A percentile compares a stretch with the other conserved stretches of the same genome.
Evolutionary conservation across 2,888 invertebrate species (phyloP).

Genomic region (Thereva unica): DNA sequence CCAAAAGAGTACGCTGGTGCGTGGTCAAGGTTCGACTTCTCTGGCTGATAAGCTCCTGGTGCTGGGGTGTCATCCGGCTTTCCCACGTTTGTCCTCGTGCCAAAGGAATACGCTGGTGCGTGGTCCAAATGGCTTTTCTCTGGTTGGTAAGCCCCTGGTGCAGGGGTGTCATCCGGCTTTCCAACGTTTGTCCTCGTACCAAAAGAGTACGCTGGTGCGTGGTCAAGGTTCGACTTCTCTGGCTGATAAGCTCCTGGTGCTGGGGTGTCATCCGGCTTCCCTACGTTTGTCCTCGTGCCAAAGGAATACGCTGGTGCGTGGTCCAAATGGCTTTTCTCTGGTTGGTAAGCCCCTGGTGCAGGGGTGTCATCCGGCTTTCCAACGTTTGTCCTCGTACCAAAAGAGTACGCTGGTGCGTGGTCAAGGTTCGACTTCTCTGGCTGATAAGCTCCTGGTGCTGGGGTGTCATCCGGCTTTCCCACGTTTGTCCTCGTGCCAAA

Average conservation of each 20-base stretch:
- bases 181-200: constrained; percentile 61
- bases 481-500: constrained; percentile 69
- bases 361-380: constrained; percentile 67
- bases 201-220: constrained; percentile 64
- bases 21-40: constrained; percentile 63
- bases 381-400: constrained; percentile 68
- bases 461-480: constrained; percentile 62
- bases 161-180: constrained; percentile 59
- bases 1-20: constrained; percentile 66
- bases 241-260: constrained; percentile 64
- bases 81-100: constrained; percentile 59
- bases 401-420: constrained; percentile 71
- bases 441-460: constrained; percentile 66
- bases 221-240: constrained; percentile 60
- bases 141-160: constrained; percentile 42
- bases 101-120: constrained; percentile 66
- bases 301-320: constrained; percentile 66
- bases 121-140: constrained; percentile 39
- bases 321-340: constrained; percentile 62
- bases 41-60: constrained; percentile 67
- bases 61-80: constrained; percentile 53
- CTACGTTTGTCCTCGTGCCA: constrained; percentile 62
- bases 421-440: constrained; percentile 63
- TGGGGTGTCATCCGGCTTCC: constrained; percentile 65
- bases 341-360: constrained; percentile 66